These are phyloP conservation scores for Pituophis catenifer DNA, from an alignment of 2,113 vertebrate species.

Conservation along the genomic window DNA sequence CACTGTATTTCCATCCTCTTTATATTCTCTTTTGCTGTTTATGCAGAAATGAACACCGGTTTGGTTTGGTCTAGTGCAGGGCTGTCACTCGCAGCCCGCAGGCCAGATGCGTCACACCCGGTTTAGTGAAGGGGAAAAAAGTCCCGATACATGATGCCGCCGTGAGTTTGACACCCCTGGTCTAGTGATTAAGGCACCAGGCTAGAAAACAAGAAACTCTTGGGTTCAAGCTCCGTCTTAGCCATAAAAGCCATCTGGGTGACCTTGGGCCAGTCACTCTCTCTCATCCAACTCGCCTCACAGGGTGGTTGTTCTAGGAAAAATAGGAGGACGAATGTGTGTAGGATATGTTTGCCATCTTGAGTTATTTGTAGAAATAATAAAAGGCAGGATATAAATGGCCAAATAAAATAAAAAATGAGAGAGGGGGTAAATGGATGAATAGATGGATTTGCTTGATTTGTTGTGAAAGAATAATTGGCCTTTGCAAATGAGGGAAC, in stretches of 20 bases:
- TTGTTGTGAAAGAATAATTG: not conserved
- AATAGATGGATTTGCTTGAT: not conserved
- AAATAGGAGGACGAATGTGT: not conserved
- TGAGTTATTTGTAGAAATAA: not conserved
- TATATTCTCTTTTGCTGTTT: not conserved
- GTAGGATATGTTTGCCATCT: not conserved
- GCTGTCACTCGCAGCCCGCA: too few relatives aligned
- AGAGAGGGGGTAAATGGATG: not conserved
- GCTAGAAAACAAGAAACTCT: not conserved
- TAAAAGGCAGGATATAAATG: not conserved
- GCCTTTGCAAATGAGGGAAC: not conserved
- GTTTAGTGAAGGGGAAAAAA: too few relatives aligned
- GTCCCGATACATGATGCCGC: too few relatives aligned
- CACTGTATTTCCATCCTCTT: not conserved
- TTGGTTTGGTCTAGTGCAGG: not conserved
- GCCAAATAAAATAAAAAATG: not conserved
- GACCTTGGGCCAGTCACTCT: not conserved
- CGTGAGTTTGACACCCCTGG: too few relatives aligned
- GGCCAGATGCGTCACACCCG: too few relatives aligned
- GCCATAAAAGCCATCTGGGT: not conserved
- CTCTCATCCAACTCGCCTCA: not conserved
- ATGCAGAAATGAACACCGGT: not conserved
- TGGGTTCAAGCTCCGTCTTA: not conserved
- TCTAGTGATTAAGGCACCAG: not conserved
- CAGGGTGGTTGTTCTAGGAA: not conserved